Percentiles rank a stretch among this genome's conserved stretches.
Evolutionary conservation across 2,888 invertebrate genomes (phyloP).

Genomic region (Argyresthia albistria): DNA sequence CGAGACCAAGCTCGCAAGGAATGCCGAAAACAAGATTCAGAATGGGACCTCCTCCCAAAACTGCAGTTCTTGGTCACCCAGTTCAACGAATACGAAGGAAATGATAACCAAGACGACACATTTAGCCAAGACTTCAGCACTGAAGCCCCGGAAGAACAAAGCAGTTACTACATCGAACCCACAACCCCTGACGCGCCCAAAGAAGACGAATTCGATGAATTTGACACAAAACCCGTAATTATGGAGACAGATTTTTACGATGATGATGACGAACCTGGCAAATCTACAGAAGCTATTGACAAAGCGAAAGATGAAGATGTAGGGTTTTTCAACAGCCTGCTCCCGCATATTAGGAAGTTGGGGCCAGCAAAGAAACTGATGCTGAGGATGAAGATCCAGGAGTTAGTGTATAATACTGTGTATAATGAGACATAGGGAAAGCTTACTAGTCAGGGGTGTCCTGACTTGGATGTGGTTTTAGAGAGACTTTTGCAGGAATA

Average conservation of each 20-base stretch:
- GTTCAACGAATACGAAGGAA: constrained; percentile 53
- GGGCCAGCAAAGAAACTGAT: constrained; percentile 60
- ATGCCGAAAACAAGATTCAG: constrained; percentile 51
- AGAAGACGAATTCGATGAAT: constrained; percentile 62
- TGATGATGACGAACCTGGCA: constrained; percentile 51
- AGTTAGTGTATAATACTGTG: constrained; percentile 60
- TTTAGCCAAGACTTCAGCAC: constrained; percentile 24
- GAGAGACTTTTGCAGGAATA: no score
- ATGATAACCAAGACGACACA: constrained; percentile 21
- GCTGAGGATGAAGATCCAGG: constrained; percentile 64
- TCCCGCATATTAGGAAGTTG: constrained; percentile 59
- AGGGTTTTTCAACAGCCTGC: constrained; percentile 57
- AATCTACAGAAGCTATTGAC: constrained; percentile 17
- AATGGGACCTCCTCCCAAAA: constrained; percentile 56
- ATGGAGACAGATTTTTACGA: constrained; percentile 63
- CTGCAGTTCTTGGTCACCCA: constrained; percentile 55
- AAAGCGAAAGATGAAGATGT: constrained; percentile 53
- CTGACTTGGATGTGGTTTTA: no score
- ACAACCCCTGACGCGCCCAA: constrained; percentile 20
- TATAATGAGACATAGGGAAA: constrained; percentile 26
- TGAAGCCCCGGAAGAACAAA: constrained; percentile 32
- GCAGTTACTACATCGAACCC: constrained; percentile 25
- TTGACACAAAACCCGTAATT: constrained; percentile 59
- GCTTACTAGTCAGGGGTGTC: no score
- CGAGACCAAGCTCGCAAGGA: constrained; percentile 61